Evolutionary conservation across 92 coral and sea anemone species (phyloP).

Genomic region (Phenganax stokvisi): DNA sequence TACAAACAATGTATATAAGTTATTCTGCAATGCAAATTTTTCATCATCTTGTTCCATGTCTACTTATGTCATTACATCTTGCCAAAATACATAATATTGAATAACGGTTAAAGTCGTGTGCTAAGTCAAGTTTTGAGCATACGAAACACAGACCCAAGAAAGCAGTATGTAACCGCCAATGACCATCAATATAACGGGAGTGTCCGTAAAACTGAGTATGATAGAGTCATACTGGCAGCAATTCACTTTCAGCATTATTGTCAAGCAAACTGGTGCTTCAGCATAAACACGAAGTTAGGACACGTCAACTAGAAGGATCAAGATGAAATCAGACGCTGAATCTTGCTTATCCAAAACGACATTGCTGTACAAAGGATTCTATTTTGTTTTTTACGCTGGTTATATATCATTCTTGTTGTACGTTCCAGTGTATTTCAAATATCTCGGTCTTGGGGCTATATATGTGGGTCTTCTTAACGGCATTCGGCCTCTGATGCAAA

Average conservation of each 20-base stretch:
- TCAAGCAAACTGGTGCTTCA: conserved; percentile 10
- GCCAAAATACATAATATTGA: neutral
- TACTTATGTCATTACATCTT: conserved; percentile 1
- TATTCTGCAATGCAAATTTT: conserved; percentile 21
- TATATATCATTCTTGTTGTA: conserved; percentile 87
- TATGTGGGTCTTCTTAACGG: conserved; percentile 93
- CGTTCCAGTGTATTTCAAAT: conserved; percentile 87
- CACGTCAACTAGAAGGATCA: neutral
- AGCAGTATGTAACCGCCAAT: too few species aligned
- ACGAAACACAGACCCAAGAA: neutral
- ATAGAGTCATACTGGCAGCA: neutral
- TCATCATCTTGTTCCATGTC: neutral
- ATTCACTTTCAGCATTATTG: neutral
- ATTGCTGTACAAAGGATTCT: conserved; percentile 70
- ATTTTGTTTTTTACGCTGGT: conserved; percentile 86
- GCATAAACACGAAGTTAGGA: neutral
- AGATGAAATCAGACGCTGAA: conserved; percentile 1
- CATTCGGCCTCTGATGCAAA: conserved; percentile 84
- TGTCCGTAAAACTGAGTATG: too few species aligned
- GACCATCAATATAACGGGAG: too few species aligned
- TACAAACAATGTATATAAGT: conserved; percentile 1
- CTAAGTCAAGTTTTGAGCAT: neutral
- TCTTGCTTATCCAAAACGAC: conserved; percentile 17
- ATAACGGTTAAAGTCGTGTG: conserved; percentile 7
- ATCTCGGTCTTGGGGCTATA: conserved; percentile 92